Percentiles rank a stretch among this genome's conserved stretches.
Conservation (phyloP, 2,113 vertebrate genomes). For the Echinops telfairi region DNA sequence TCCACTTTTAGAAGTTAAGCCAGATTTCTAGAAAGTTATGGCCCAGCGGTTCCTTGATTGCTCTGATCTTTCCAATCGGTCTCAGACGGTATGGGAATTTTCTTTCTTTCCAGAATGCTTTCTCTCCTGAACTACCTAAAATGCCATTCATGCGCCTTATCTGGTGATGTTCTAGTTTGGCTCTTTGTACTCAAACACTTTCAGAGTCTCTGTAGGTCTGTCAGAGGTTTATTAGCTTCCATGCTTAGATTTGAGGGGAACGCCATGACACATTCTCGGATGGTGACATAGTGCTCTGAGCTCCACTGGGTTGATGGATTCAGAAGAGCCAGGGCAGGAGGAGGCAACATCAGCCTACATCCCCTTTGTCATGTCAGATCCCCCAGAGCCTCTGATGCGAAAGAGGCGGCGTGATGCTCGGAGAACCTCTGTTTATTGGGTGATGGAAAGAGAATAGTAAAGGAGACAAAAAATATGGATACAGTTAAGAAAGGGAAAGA, state of each 20-base stretch:
- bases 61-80: background rate
- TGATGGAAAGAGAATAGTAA: background rate
- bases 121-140: constrained; percentile 41
- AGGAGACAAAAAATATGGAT: background rate
- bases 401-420: background rate
- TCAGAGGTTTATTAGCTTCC: constrained; percentile 15
- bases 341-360: background rate
- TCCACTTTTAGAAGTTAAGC: constrained; percentile 25
- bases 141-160: background rate
- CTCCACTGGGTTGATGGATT: background rate
- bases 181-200: constrained; percentile 18
- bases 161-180: constrained; percentile 1
- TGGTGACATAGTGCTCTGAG: constrained; percentile 12
- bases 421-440: background rate
- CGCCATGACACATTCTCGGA: background rate
- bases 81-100: background rate
- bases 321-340: background rate
- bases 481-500: background rate
- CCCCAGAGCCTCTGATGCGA: background rate
- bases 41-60: background rate
- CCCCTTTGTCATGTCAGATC: background rate
- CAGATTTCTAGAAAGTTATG: constrained; percentile 16
- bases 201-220: background rate
- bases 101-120: constrained; percentile 19
- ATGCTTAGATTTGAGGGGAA: constrained; percentile 19